These are phyloP conservation scores for Calameuta pallipes DNA, from an alignment of 2,888 invertebrate species.

Conservation along the genomic window DNA sequence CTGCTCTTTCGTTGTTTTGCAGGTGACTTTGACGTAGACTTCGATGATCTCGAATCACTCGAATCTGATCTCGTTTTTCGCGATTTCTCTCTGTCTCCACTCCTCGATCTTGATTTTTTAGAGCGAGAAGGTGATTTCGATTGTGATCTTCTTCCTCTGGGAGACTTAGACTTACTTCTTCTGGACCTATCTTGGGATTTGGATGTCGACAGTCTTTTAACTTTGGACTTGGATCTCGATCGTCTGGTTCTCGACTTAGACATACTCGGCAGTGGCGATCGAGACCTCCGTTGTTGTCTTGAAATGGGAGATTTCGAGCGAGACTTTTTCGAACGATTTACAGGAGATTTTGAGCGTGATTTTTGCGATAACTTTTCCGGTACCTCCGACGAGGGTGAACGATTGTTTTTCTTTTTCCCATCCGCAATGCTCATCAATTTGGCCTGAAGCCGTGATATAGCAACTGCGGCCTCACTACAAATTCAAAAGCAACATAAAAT, in stretches of 20 bases:
- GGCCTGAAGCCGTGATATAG: conserved; percentile 73
- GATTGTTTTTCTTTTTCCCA: conserved; percentile 64
- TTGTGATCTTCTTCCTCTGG: conserved; percentile 58
- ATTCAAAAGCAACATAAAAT: conserved; percentile 18
- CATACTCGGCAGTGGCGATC: conserved; percentile 41
- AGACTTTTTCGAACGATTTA: conserved; percentile 53
- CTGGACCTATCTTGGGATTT: conserved; percentile 54
- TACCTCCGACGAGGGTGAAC: conserved; percentile 55
- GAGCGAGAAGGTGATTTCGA: conserved; percentile 43
- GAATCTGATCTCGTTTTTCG: conserved; percentile 63
- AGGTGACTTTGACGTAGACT: conserved; percentile 57
- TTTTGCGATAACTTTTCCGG: conserved; percentile 42
- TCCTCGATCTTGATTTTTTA: conserved; percentile 47
- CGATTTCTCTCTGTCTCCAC: conserved; percentile 59
- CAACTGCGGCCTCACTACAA: conserved; percentile 65
- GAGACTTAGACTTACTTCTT: conserved; percentile 54
- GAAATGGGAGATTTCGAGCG: conserved; percentile 55
- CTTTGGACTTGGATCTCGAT: conserved; percentile 45
- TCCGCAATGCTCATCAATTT: conserved; percentile 74
- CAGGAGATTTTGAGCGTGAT: conserved; percentile 57
- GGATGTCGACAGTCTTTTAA: conserved; percentile 49
- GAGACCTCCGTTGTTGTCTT: conserved; percentile 46
- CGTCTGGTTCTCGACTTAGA: neutral
- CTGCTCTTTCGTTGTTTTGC: conserved; percentile 52
- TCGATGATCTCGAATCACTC: conserved; percentile 56